Conservation (phyloP, 2,797 vertebrate genomes). For the Anomalospiza imberbis region DNA sequence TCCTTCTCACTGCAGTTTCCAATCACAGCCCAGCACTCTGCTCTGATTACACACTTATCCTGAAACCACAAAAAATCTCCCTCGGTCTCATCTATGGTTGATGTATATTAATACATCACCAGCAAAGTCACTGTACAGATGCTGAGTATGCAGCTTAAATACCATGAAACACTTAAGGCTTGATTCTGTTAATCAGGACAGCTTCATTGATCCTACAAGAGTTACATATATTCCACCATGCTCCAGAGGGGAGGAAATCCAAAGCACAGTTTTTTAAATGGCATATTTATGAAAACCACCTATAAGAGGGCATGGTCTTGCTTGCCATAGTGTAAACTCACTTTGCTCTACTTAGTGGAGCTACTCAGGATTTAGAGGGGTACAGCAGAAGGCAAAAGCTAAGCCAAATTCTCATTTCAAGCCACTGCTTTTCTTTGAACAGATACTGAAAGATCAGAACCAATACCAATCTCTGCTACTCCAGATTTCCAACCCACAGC, state of each 20-base stretch:
- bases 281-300: not conserved
- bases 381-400: not conserved
- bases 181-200: not conserved
- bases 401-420: not conserved
- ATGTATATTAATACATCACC: not conserved
- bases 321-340: not conserved
- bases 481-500: not conserved
- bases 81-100: not conserved
- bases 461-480: not conserved
- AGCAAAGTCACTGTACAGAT: not conserved
- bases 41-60: not conserved
- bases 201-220: not conserved
- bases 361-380: not conserved
- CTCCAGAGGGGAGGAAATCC: not conserved
- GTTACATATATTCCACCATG: not conserved
- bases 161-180: not conserved
- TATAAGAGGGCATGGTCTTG: not conserved
- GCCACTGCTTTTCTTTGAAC: not conserved
- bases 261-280: not conserved
- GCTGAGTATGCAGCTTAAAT: not conserved
- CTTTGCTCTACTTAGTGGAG: not conserved
- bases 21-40: constrained; percentile 40
- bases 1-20: constrained; percentile 16
- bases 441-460: not conserved
- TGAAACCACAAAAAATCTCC: constrained; percentile 32